Base-by-base conservation (phyloP, 2,113 vertebrate genomes). In the Candoia aspera region DNA sequence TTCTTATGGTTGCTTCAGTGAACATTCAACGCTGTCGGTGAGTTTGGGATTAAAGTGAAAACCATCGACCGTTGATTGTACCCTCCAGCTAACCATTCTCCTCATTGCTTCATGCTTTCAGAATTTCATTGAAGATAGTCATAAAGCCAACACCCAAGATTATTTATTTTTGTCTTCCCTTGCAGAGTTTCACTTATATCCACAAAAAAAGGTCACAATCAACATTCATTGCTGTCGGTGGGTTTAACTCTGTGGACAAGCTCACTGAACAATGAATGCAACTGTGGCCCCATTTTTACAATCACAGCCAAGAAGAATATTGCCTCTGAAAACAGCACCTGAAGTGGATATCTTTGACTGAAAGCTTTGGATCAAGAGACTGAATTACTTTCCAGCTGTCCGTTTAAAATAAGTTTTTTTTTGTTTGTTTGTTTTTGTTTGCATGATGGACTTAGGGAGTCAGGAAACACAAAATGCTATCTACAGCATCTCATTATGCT, bases 151-250 rank as follows among this genome's bases (percentile, higher is more conserved):
- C 90, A 83, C 24, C 54, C 21, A 90, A 92, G 93, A 93, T 92
- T 90, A 21, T 84, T 95, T 92, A 73, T 60, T 62, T 21, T 55
- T 88, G 19, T 53, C 92, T 92, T 54, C 93, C 23, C 42, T 9
- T 89, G 90, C 90, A 94, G 95, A 96, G 95, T 92, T 93, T 95
- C 90, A 89, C 89, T 93, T 86, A 96, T 33, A 17, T 79, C 73
- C 98, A 99, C 92, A 92, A 87, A 94, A 96, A 98, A 99, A 99
- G 99, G 99, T 98, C 98, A 99, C 99, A 99, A 99, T 99, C 98
- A 99, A 99, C 99, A 99, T 99, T 99, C 99, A 99, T 99, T 99
- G 99, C 99, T 99, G 99, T 99, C 99, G 99, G 99, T 99, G 99
- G 99, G 99, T 99, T 99, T 98, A 98, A 98, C 98, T 98, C 96